phyloP scores from a whole-genome alignment of 2,888 invertebrate species.

The Neoscelio sp. region DNA sequence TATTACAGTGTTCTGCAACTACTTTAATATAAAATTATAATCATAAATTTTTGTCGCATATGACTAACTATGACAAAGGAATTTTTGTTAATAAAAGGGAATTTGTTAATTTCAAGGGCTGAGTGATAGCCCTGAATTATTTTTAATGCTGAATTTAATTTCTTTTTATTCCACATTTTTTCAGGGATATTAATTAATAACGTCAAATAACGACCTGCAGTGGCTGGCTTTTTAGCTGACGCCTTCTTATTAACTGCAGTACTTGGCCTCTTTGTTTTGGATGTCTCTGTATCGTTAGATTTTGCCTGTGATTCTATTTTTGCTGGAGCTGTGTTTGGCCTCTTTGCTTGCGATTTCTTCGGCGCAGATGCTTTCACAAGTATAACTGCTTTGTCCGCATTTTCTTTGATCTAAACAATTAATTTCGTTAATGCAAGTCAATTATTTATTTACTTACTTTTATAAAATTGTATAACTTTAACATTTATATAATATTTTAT shows the following conservation, averaged over 20 bases:
- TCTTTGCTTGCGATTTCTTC: constrained; percentile 84
- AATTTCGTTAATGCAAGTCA: neutral
- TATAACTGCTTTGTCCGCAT: constrained; percentile 95
- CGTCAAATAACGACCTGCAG: constrained; percentile 55
- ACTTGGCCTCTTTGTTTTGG: constrained; percentile 75
- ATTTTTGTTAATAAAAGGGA: too few species aligned
- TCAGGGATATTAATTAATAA: too few species aligned
- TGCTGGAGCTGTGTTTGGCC: constrained; percentile 84
- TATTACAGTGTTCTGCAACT: too few species aligned
- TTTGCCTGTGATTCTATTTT: constrained; percentile 80
- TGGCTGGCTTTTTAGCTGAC: constrained; percentile 77
- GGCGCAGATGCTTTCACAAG: constrained; percentile 88
- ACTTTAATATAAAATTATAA: too few species aligned
- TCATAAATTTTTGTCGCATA: too few species aligned
- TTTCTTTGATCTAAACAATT: constrained; percentile 90
- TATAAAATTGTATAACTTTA: neutral
- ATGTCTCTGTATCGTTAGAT: constrained; percentile 49
- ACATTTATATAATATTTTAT: too few species aligned
- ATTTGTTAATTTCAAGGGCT: too few species aligned
- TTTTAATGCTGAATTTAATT: too few species aligned
- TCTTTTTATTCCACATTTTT: too few species aligned
- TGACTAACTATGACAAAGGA: too few species aligned
- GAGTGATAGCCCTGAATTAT: too few species aligned
- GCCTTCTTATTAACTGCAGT: constrained; percentile 76
- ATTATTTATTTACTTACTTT: neutral